phyloP scores from a whole-genome alignment of 1,140 invertebrate genomes.

The Penaeus chinensis region DNA sequence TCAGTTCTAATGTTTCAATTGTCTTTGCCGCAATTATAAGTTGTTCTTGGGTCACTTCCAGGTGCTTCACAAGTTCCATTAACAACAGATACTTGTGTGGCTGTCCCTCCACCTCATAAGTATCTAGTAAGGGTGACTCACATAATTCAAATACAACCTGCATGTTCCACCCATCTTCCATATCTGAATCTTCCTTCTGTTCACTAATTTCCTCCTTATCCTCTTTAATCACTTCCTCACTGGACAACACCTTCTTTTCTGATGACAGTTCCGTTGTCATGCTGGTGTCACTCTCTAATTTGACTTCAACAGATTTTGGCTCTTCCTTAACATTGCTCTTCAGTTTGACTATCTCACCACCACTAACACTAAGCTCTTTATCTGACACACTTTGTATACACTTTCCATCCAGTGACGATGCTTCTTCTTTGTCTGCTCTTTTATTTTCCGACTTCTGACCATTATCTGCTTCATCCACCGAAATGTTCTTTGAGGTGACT shows the following conservation, averaged over 20 bases:
- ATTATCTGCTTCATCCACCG: too few relatives aligned
- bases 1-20: conserved; percentile 45
- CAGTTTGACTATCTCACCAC: too few relatives aligned
- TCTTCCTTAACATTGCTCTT: too few relatives aligned
- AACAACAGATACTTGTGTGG: conserved; percentile 45
- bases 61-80: conserved; percentile 29
- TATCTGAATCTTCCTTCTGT: conserved; percentile 17
- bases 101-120: conserved; percentile 40
- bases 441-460: too few relatives aligned
- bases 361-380: too few relatives aligned
- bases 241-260: conserved; percentile 1
- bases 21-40: conserved; percentile 39
- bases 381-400: too few relatives aligned
- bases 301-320: too few relatives aligned
- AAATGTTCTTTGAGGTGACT: too few relatives aligned
- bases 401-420: too few relatives aligned
- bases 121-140: conserved; percentile 36
- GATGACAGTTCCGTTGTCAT: too few relatives aligned
- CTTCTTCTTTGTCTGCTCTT: too few relatives aligned
- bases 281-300: too few relatives aligned
- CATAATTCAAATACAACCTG: conserved; percentile 12
- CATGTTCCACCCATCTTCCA: conserved; percentile 2
- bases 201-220: neutral
- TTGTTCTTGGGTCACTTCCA: conserved; percentile 28
- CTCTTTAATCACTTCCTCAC: neutral